phyloP scores from a whole-genome alignment of 1,140 invertebrate species.

The Ephestia elutella region DNA sequence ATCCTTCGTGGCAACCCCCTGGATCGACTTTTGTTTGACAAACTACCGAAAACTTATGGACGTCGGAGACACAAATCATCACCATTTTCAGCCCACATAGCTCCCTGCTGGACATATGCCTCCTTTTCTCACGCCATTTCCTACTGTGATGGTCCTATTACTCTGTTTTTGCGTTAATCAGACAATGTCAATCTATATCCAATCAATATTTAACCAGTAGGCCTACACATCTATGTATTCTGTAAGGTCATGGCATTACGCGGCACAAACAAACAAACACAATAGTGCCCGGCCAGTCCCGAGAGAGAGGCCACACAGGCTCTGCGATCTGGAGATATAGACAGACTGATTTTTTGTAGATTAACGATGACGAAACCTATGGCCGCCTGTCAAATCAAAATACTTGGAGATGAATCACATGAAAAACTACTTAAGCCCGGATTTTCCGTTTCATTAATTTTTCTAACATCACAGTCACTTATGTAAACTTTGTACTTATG shows the following conservation, averaged over 20 bases:
- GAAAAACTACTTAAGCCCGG: background rate
- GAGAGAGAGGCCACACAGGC: background rate
- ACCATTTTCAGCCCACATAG: too few relatives aligned
- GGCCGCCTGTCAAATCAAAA: background rate
- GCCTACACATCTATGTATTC: background rate
- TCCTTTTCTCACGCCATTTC: too few relatives aligned
- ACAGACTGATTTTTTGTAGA: background rate
- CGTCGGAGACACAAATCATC: too few relatives aligned
- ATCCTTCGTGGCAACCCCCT: too few relatives aligned
- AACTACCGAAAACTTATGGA: too few relatives aligned
- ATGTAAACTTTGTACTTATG: too few relatives aligned
- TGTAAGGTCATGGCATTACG: background rate
- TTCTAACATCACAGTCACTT: too few relatives aligned
- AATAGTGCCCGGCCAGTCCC: background rate
- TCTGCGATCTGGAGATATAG: background rate
- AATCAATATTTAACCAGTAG: background rate
- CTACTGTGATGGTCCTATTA: too few relatives aligned
- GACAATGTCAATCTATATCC: background rate
- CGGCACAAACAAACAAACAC: background rate
- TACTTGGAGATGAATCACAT: background rate
- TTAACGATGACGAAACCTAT: background rate
- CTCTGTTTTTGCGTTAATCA: too few relatives aligned
- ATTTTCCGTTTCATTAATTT: too few relatives aligned
- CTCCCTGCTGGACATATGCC: too few relatives aligned
- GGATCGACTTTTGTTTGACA: too few relatives aligned